These are phyloP conservation scores for Grallaria varia DNA, from an alignment of 2,113 vertebrate species.

Conservation along the genomic window DNA sequence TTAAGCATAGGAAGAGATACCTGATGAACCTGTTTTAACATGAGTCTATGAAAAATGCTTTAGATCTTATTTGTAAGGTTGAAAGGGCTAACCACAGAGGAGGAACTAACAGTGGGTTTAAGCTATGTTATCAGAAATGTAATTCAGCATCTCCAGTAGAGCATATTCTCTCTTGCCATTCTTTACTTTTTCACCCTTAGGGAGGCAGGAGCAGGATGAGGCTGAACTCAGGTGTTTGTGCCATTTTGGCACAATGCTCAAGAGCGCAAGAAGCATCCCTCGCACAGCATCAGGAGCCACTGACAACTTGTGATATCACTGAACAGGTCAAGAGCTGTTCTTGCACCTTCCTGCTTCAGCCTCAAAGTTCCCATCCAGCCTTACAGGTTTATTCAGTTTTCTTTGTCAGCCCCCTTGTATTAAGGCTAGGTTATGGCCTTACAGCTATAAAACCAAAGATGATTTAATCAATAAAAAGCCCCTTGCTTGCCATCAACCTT, in stretches of 20 bases:
- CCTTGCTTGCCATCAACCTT: neutral
- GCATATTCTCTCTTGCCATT: neutral
- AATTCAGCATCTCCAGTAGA: neutral
- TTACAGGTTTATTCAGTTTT: neutral
- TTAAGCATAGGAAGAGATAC: neutral
- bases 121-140: neutral
- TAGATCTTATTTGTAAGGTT: neutral
- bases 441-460: neutral
- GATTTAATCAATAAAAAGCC: neutral
- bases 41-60: neutral
- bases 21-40: neutral
- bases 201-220: neutral
- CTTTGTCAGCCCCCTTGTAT: neutral
- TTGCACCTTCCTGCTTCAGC: neutral
- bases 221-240: neutral
- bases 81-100: neutral
- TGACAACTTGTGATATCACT: rapidly evolving
- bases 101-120: neutral
- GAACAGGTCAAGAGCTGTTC: neutral
- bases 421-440: neutral
- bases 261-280: neutral
- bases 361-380: neutral
- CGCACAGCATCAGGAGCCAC: neutral
- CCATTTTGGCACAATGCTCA: neutral
- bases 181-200: neutral